A percentile compares a stretch with the other conserved stretches of the same genome.
These are phyloP conservation scores for Spodoptera exigua DNA, from an alignment of 2,888 invertebrate genomes.

Conservation along the genomic window DNA sequence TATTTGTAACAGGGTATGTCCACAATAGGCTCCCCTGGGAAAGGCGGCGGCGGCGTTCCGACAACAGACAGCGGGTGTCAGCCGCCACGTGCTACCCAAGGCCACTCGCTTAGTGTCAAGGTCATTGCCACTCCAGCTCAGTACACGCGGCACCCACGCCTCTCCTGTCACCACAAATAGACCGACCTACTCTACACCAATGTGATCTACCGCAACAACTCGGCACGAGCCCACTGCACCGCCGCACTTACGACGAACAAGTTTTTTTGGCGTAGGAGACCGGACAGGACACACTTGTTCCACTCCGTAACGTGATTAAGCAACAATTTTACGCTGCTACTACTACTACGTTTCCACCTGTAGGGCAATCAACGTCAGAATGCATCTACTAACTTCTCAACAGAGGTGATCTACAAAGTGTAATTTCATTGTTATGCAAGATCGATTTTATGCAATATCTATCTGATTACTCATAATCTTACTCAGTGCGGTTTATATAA, in stretches of 20 bases:
- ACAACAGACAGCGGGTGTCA: slow-evolving; percentile 89
- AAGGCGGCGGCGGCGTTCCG: slow-evolving; percentile 89
- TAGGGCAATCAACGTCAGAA: slow-evolving; percentile 24
- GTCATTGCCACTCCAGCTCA: slow-evolving; percentile 89
- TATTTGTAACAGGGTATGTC: slow-evolving; percentile 77
- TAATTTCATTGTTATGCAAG: slow-evolving; percentile 37
- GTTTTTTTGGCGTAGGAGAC: slow-evolving; percentile 54
- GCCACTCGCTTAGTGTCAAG: slow-evolving; percentile 90
- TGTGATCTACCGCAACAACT: slow-evolving; percentile 77
- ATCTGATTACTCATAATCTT: slow-evolving; percentile 33
- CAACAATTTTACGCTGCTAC: slow-evolving; percentile 22
- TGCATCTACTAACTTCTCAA: slow-evolving; percentile 9
- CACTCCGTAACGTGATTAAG: slow-evolving; percentile 26
- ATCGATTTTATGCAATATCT: slow-evolving; percentile 33
- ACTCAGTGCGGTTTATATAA: slow-evolving; percentile 34
- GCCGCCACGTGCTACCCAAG: slow-evolving; percentile 90
- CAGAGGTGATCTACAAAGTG: slow-evolving; percentile 9
- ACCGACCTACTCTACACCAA: slow-evolving; percentile 84
- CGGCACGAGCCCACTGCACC: slow-evolving; percentile 66
- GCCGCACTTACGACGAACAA: slow-evolving; percentile 53
- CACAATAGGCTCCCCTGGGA: slow-evolving; percentile 88
- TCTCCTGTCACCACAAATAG: slow-evolving; percentile 89
- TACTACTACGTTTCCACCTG: slow-evolving; percentile 6
- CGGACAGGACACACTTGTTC: slow-evolving; percentile 46
- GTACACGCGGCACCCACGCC: slow-evolving; percentile 88